Conservation (phyloP, 2,113 vertebrate genomes). For the Ctenodactylus gundi region DNA sequence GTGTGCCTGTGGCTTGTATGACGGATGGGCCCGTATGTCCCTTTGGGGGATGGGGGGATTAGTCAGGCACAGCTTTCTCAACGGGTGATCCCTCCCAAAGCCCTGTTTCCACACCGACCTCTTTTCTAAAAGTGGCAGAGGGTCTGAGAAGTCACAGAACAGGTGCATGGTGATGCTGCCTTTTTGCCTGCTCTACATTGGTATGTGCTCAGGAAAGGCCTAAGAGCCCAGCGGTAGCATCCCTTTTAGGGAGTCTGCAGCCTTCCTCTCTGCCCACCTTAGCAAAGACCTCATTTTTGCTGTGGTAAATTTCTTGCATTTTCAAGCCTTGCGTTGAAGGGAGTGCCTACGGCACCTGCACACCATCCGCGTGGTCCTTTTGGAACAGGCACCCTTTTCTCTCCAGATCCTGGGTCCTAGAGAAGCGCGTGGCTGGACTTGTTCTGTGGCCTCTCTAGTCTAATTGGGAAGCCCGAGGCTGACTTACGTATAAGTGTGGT, state of each 20-base stretch:
- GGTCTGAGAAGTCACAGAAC: neutral
- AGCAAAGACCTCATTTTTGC: neutral
- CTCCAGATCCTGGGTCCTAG: neutral
- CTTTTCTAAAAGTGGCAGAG: neutral
- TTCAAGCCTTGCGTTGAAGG: neutral
- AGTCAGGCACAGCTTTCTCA: neutral
- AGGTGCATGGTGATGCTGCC: too few relatives aligned
- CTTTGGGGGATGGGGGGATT: too few relatives aligned
- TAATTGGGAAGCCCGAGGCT: neutral
- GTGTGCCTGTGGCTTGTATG: fast-evolving
- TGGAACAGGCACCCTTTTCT: neutral
- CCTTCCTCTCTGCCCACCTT: neutral
- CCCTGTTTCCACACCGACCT: neutral
- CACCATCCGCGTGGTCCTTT: neutral
- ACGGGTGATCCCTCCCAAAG: neutral
- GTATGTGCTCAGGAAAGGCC: neutral
- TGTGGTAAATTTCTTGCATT: neutral
- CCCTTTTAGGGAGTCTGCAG: neutral
- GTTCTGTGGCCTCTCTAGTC: neutral
- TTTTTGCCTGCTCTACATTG: fast-evolving
- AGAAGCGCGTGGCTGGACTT: neutral
- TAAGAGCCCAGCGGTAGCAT: neutral
- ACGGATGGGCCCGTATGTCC: fast-evolving
- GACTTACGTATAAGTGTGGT: neutral
- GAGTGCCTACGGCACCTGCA: neutral